phyloP scores from a whole-genome alignment of 2,888 invertebrate genomes.

The Melieria omissa region DNA sequence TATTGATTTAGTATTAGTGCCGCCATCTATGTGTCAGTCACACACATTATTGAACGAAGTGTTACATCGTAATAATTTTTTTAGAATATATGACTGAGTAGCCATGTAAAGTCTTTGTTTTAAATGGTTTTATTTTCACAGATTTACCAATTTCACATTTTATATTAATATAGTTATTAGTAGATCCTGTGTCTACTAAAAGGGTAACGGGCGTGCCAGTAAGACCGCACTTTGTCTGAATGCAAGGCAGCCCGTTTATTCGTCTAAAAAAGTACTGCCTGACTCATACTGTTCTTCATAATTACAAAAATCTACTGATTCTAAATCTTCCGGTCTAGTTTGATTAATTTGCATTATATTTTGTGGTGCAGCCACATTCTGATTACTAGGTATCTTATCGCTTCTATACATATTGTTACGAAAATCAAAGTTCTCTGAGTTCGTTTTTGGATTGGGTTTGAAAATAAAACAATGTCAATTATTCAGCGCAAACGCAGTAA shows the following conservation, averaged over 20 bases:
- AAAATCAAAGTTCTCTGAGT: too few relatives aligned
- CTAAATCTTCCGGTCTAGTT: slow-evolving; percentile 7
- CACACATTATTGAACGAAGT: too few relatives aligned
- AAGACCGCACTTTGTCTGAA: slow-evolving; percentile 11
- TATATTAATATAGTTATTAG: slow-evolving; percentile 12
- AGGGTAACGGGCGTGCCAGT: slow-evolving; percentile 3
- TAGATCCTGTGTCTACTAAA: too few relatives aligned
- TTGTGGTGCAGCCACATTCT: too few relatives aligned
- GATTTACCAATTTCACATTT: background rate
- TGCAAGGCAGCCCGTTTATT: background rate
- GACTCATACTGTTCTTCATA: slow-evolving; percentile 15
- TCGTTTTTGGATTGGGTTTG: too few relatives aligned
- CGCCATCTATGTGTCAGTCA: too few relatives aligned
- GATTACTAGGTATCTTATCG: too few relatives aligned
- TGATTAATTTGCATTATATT: too few relatives aligned
- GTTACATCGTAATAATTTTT: slow-evolving; percentile 10
- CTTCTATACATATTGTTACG: too few relatives aligned
- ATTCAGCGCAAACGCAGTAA: too few relatives aligned
- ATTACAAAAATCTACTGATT: slow-evolving; percentile 8
- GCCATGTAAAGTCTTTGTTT: slow-evolving; percentile 4
- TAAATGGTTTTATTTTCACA: slow-evolving; percentile 7
- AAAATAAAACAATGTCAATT: too few relatives aligned
- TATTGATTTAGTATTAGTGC: too few relatives aligned
- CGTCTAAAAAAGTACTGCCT: slow-evolving; percentile 18
- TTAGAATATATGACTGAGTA: slow-evolving; percentile 8